Conservation (phyloP, 2,888 invertebrate species). For the Macrosoma leucophasiata region DNA sequence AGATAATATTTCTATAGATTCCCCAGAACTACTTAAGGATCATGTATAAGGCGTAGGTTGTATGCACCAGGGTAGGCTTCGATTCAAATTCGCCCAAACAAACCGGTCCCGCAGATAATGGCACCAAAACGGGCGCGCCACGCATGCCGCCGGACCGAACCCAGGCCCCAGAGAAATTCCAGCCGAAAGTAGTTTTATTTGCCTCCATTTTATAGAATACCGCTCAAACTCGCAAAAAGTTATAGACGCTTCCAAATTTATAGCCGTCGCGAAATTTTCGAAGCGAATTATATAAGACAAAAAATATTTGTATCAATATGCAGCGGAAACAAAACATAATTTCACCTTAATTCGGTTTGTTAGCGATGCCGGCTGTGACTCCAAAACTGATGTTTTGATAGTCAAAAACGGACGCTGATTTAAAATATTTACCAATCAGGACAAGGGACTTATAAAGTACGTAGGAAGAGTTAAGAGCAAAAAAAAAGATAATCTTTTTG, state of each 20-base stretch:
- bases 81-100: slow-evolving; percentile 63
- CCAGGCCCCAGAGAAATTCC: slow-evolving; percentile 43
- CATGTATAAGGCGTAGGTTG: too few relatives aligned
- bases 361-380: too few relatives aligned
- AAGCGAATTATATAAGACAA: too few relatives aligned
- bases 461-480: slow-evolving; percentile 19
- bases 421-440: slow-evolving; percentile 31
- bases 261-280: slow-evolving; percentile 10
- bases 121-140: slow-evolving; percentile 45
- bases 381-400: slow-evolving; percentile 32
- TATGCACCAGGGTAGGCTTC: slow-evolving; percentile 39
- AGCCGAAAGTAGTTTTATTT: slow-evolving; percentile 33
- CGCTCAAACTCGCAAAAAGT: slow-evolving; percentile 27
- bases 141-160: slow-evolving; percentile 38
- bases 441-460: slow-evolving; percentile 24
- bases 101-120: slow-evolving; percentile 64
- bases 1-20: too few relatives aligned
- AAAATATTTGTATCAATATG: too few relatives aligned
- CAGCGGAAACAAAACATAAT: too few relatives aligned
- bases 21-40: too few relatives aligned
- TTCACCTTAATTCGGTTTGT: too few relatives aligned
- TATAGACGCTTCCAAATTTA: slow-evolving; percentile 32
- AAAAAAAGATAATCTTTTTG: slow-evolving; percentile 33
- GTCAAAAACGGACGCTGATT: slow-evolving; percentile 32
- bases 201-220: slow-evolving; percentile 28